Conservation (phyloP, 2,113 vertebrate genomes). For the Elephas maximus region DNA sequence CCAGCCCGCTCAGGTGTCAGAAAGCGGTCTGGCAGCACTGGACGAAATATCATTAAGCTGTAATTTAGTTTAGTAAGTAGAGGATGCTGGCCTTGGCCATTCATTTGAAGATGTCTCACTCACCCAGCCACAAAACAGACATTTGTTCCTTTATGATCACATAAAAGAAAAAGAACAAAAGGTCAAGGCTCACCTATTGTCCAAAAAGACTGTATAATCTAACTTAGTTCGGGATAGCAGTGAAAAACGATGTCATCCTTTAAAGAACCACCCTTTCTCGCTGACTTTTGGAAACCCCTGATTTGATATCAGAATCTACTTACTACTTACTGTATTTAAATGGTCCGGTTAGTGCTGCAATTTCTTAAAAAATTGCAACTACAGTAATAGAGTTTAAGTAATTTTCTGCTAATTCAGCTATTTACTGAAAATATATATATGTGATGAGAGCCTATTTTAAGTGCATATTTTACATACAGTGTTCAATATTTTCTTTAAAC, state of each 20-base stretch:
- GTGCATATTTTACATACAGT: background rate
- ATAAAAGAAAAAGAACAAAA: conserved; percentile 69
- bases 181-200: conserved; percentile 33
- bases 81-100: conserved; percentile 68
- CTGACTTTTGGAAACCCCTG: conserved; percentile 53
- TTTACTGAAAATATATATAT: conserved; percentile 59
- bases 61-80: conserved; percentile 79
- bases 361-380: conserved; percentile 26
- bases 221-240: conserved; percentile 15
- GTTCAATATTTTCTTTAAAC: conserved; percentile 33
- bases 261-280: background rate
- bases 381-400: conserved; percentile 2
- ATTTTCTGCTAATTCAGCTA: conserved; percentile 43
- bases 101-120: conserved; percentile 57
- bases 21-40: background rate
- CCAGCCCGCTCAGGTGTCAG: conserved; percentile 53
- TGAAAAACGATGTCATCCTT: background rate
- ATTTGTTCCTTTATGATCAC: conserved; percentile 75
- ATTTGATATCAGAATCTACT: background rate
- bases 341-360: background rate
- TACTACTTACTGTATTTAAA: conserved; percentile 67
- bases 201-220: conserved; percentile 17
- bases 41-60: conserved; percentile 78
- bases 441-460: background rate
- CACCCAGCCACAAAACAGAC: conserved; percentile 58